phyloP scores from a whole-genome alignment of 1,140 invertebrate species.

The Lamellibrachia luymesi region DNA sequence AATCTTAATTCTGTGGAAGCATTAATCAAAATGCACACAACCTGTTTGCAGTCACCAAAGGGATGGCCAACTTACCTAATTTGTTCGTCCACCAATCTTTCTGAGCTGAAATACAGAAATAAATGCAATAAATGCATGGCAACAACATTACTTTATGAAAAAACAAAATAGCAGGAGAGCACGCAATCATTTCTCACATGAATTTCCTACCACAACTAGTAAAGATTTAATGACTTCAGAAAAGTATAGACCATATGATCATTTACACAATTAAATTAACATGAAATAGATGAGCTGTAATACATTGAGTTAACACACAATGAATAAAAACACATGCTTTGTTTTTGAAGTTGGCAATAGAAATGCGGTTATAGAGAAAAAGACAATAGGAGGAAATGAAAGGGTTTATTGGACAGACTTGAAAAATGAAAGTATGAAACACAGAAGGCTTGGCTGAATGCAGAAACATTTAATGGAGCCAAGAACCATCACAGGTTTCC shows the following conservation, averaged over 20 bases:
- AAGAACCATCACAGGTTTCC: too few species aligned
- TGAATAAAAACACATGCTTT: too few species aligned
- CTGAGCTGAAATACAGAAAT: conserved; percentile 71
- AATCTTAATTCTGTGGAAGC: not conserved
- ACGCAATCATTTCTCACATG: not conserved
- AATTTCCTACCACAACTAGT: not conserved
- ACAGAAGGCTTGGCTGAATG: not conserved
- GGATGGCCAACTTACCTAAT: conserved; percentile 63
- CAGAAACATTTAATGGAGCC: too few species aligned
- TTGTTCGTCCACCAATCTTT: conserved; percentile 91
- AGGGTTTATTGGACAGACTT: not conserved
- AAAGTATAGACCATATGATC: not conserved
- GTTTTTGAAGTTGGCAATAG: too few species aligned
- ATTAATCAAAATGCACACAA: not conserved
- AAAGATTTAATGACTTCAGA: not conserved
- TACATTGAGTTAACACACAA: too few species aligned
- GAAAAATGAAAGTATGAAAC: conserved; percentile 1
- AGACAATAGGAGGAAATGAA: too few species aligned
- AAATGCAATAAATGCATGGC: conserved; percentile 33
- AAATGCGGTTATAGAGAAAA: too few species aligned
- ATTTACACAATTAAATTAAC: not conserved
- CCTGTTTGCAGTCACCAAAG: not conserved
- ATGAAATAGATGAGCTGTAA: not conserved
- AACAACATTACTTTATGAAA: not conserved
- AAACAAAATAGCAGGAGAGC: too few species aligned